Base-by-base conservation (phyloP, 2,797 vertebrate species). In the Anguilla marmorata region DNA sequence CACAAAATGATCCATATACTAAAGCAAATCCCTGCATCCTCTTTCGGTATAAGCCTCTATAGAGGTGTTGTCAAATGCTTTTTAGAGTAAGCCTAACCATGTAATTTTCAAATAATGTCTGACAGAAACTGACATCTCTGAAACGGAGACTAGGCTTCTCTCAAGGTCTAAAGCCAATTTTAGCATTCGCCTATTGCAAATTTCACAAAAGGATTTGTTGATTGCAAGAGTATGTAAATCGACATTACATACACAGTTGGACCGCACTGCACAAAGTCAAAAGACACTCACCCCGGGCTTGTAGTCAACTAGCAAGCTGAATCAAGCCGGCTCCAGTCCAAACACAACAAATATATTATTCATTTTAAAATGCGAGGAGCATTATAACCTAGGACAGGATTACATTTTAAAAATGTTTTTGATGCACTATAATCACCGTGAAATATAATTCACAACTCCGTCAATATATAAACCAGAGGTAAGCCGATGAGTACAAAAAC, bases 151-250 rank as follows among this genome's bases (percentile, higher is more conserved):
- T 21, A 30, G 48, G 60, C 45, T 27, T 37, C 37, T 83, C 82
- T n/a, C 27, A 84, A 50, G 21, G 12, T 87, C 84, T 87, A 60
- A 45, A 88, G 74, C 63, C 79, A 52, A 19, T 85, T 14, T 88
- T 58, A 72, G 41, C 37, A 48, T 74, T 27, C 14, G 11, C 9
- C 66, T 12, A 16, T 12, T 33, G 69, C 69, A 14, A 27, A 74
- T 41, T 37, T 76, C 33, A 37, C 19, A 41, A 76, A 76, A 76
- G 2, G 74, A 4, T 37, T 14, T 21, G 33, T 76, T 41, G 33
- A 76, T 76, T 27, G 16, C 37, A 76, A 76, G 33, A 7, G 74
- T 76, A 30, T 74, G 24, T 69, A 41, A 76, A 16, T 76, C 30
- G 33, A 21, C 14, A 41, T 76, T 76, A 33, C 7, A 41, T 2